Base-by-base conservation (phyloP, 2,113 vertebrate genomes). In the Phainopepla nitens region DNA sequence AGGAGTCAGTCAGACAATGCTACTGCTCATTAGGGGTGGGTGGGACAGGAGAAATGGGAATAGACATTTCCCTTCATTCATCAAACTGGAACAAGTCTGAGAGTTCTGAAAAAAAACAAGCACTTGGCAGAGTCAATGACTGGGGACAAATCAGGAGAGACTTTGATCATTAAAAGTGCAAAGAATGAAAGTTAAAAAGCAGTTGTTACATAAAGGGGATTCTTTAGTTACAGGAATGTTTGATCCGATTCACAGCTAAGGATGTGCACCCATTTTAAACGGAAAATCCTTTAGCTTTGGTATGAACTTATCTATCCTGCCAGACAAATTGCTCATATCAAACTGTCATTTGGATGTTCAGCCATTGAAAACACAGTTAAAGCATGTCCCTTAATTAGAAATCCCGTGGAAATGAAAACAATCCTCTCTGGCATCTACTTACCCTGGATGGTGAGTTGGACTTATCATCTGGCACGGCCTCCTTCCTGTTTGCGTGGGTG, bases 211-310 rank as follows among this genome's bases (percentile, higher is more conserved):
- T 93, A 94, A 96, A 95, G 87, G 18, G 20, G 82, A 92, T 90
- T 82, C 90, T 96, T 93, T 36, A 39, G 47, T 77, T 86, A 64
- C 6, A 23, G 92, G 92, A 95, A 96, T 64, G 85, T 88, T 93
- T 93, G 85, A 83, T 88, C 85, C 31, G 0, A 86, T 82, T 75
- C 64, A 0, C 82, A 78, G 76, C 90, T 73, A 87, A 95, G 93
- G 90, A 96, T 95, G 79, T 96, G 93, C 61, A 90, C 82, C 82
- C 88, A 81, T 93, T 82, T 90, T 36, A 83, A 93, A 97, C 1
- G n/a, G 96, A 97, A 96, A 96, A 97, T 94, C 96, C 96, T 96
- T 95, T 96, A 41, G 94, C 92, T 93, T 88, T 94, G 96, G 79
- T 94, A 95, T 92, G 94, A 96, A 82, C 88, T 93, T 96, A 90